Base-by-base conservation (phyloP, 2,797 vertebrate species). In the Sarcoramphus papa region DNA sequence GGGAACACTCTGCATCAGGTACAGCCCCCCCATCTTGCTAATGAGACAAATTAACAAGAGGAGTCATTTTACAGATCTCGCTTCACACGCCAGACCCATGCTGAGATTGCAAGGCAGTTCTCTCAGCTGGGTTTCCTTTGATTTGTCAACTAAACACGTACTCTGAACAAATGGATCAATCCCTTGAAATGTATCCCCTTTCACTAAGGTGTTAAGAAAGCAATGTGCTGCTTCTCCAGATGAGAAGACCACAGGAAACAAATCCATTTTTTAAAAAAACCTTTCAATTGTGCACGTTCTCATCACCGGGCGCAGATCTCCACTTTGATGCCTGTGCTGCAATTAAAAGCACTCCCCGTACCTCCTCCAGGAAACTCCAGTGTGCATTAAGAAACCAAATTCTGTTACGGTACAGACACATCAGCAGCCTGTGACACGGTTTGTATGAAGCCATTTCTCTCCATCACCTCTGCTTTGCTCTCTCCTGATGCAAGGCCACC, bases 21-120 rank as follows among this genome's bases (percentile, higher is more conserved):
- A 78, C 50, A 95, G 77, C 21, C 51, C 85, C 85, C 85, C 85
- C 90, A 53, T 33, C 48, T 51, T 70, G 60, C 86, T 95, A 93
- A 95, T 68, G 64, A 91, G 74, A 59, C 84, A 85, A 82, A 95
- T 92, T 79, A 95, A 84, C 25, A 31, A 75, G 70, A 85, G 74
- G 67, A 93, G 56, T 77, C 53, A 85, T 85, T 95, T 91, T 56
- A 82, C 69, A 88, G 88, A 72, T 41, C 76, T 65, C 0, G 0
- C 77, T 82, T 76, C 90, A 76, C 1, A 45, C 17, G 1, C 47
- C 48, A 72, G 12, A 43, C 35, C 59, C 88, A 53, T 45, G 88
- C 85, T 90, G 85, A 50, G 95, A 54, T 2, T 12, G 70, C 63
- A 51, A 81, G 63, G 63, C 90, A 85, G 74, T 2, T 78, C 84